Base-by-base conservation (phyloP, 1,140 invertebrate species). In the Zaprionus kolodkinae region DNA sequence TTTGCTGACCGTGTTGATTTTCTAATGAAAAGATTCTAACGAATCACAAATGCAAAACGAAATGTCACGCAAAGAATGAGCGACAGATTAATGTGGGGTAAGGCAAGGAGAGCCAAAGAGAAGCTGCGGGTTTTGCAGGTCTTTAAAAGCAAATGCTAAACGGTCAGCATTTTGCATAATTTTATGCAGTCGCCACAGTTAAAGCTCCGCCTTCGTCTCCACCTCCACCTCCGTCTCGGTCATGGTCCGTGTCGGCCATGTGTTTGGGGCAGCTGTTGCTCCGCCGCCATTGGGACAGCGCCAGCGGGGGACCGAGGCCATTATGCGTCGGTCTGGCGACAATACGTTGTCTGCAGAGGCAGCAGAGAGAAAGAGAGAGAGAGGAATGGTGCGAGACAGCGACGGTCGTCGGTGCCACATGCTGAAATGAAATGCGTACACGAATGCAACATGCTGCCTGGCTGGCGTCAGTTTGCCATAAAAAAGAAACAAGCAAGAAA, bases 351-450 rank as follows among this genome's bases (percentile, higher is more conserved):
- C 27, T 55, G 52, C 27, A 12, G 33, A 12, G 33, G 15, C 55
- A 57, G 48, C 21, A 21, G 10, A 9, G 27, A 4, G 12, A 7
- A 12, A 27, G 17, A 17, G 30, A 17, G 4, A 0, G 9, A 15
- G n/a, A 4, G 11, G 13, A 36, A 38, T 7, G 30, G 60, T 2
- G 2, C 21, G 45, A 10, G 11, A 12, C 13, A 11, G 25, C 5
- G 63, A 11, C 59, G 17, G 52, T 9, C 11, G 17, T 21, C 45
- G 48, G 25, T n/a, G 71, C 56, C 71, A 62, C 66, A 74, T 69
- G 66, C 50, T 74, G 52, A 75, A 70, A 75, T 75, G 25, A 75
- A 70, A 75, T 75, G 72, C 59, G 67, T 75, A 75, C 60, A 62
- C 64, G 56, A 59, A 68, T 74, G 59, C 72, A 74, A 48, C 72